phyloP scores from a whole-genome alignment of 2,888 invertebrate genomes.

The Sarcophaga rosellei region DNA sequence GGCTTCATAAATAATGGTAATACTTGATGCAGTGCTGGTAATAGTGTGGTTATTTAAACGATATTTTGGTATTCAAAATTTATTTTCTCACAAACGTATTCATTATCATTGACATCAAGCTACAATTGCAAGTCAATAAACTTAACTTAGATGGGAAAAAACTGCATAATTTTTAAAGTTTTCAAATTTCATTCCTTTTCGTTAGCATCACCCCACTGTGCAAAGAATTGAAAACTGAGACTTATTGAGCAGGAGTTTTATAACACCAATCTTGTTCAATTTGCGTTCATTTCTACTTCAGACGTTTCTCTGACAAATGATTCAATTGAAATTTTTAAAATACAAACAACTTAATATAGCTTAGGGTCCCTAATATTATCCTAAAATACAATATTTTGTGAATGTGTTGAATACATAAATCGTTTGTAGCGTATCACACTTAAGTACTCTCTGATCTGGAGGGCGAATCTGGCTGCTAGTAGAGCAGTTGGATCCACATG shows the following conservation, averaged over 20 bases:
- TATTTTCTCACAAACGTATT: neutral
- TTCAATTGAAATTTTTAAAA: neutral
- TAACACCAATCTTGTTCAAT: neutral
- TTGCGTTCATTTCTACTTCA: neutral
- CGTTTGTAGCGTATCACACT: no score
- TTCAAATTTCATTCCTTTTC: neutral
- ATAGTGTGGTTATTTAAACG: neutral
- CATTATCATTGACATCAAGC: neutral
- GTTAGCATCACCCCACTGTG: neutral
- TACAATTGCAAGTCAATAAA: no score
- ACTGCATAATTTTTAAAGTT: no score
- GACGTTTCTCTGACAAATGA: neutral
- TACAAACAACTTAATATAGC: neutral
- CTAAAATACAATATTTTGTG: no score
- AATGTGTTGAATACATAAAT: no score
- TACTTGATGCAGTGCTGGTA: neutral
- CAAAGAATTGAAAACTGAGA: neutral
- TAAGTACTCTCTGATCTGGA: no score
- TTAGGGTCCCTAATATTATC: no score
- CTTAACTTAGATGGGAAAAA: no score
- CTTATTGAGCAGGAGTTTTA: neutral
- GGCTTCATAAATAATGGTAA: constrained; percentile 9
- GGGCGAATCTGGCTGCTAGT: no score
- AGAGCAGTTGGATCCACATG: no score
- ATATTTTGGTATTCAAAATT: neutral